Evolutionary conservation across 2,888 invertebrate genomes (phyloP), one percentile per base, ranked within the genome.

Genomic region (Drosophila rellima): DNA sequence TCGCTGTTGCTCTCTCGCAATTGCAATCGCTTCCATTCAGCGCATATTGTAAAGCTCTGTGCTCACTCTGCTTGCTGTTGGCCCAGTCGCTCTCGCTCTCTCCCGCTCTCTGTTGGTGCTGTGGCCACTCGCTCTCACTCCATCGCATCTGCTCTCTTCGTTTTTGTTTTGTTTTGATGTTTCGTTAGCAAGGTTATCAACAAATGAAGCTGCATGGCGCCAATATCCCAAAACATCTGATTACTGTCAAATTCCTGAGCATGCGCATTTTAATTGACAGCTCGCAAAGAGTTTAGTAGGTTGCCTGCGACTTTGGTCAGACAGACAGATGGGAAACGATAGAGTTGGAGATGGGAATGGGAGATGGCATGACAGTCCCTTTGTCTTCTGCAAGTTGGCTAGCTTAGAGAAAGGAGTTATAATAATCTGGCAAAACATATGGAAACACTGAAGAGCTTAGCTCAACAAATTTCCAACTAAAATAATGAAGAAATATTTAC

Each of bases 161-260:
- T 66, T 84, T 85, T 85, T 84, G 88, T 85, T 85, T 85, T 85
- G 87, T 88, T 85, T 79, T 74, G 65, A 70, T 70, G 61, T 29
- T 88, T 88, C 77, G 80, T 52, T 77, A 64, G 61, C 86, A 76
- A 78, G 85, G 82, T 82, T 82, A 82, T 84, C 76, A 82, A 82
- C 75, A 88, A 82, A 77, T 71, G 74, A 57, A 62, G 63, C 77
- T 77, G 74, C 55, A 70, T 65, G 74, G 82, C 82, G 79, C 86
- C 86, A 88, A 85, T 69, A 69, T 61, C 54, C 70, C 80, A 73
- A 79, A 88, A 87, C 88, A 85, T 84, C 82, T 89, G 89, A 89
- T 87, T 84, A 33, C 85, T 87, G 89, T 84, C 82, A 87, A 79
- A 77, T 54, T 42, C 23, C 23, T 52, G 64, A 47, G 74, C 88